A percentile compares a stretch with the other conserved stretches of the same genome.
Evolutionary conservation across 2,888 invertebrate species (phyloP).

Genomic region (Phrixothrix hirtus): DNA sequence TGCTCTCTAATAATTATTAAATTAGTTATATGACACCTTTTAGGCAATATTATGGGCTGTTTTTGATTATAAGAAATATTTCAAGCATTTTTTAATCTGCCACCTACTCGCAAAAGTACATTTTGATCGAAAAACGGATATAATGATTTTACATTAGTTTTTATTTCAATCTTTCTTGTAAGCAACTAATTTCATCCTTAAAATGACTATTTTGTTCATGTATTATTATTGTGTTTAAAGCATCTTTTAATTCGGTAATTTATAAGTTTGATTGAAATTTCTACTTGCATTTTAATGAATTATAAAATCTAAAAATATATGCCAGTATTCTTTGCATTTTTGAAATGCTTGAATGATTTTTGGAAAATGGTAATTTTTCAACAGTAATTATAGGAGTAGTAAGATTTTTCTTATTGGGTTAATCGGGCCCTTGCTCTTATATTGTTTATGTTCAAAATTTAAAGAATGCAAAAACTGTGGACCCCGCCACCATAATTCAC

Average conservation of each 20-base stretch:
- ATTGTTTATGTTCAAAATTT: constrained; percentile 7
- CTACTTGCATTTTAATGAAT: neutral
- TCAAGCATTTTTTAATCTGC: constrained; percentile 9
- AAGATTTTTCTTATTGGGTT: neutral
- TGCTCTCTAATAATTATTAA: constrained; percentile 10
- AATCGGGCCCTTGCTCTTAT: too few species aligned
- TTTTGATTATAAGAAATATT: too few species aligned
- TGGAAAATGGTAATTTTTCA: too few species aligned
- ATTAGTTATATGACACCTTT: too few species aligned
- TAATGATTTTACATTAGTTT: neutral
- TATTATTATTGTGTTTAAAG: too few species aligned
- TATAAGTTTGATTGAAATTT: neutral
- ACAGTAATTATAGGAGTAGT: too few species aligned
- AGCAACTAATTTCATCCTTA: neutral
- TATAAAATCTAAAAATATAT: too few species aligned
- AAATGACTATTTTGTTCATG: too few species aligned
- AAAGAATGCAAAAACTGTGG: constrained; percentile 26
- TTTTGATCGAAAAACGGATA: constrained; percentile 14
- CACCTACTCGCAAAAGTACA: constrained; percentile 13
- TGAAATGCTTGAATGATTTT: neutral
- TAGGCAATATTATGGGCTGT: too few species aligned
- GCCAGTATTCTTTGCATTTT: too few species aligned
- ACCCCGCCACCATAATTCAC: constrained; percentile 21
- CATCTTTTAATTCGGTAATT: constrained; percentile 1
- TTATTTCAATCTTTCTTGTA: too few species aligned